These are phyloP conservation scores for Apis cerana DNA, from an alignment of 1,140 invertebrate species.

Conservation along the genomic window DNA sequence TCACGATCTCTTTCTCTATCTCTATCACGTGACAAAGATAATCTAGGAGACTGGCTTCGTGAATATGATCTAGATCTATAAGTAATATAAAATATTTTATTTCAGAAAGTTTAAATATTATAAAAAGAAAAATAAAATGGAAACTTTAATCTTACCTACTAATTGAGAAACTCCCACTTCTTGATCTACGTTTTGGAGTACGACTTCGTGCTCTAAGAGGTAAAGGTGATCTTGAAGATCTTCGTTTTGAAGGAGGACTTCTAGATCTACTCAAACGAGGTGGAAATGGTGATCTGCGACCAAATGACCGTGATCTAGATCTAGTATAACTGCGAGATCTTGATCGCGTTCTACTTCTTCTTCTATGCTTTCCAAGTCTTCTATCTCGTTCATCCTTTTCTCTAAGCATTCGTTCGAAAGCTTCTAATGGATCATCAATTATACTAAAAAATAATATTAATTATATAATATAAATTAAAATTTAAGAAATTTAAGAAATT, in stretches of 20 bases:
- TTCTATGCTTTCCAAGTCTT: conserved; percentile 84
- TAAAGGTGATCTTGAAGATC: conserved; percentile 74
- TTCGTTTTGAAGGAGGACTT: conserved; percentile 74
- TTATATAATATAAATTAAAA: not conserved
- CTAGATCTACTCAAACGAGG: conserved; percentile 76
- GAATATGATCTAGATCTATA: conserved; percentile 79
- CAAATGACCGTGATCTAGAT: conserved; percentile 79
- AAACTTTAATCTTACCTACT: conserved; percentile 79
- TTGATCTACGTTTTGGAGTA: conserved; percentile 77
- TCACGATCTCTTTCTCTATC: conserved; percentile 65
- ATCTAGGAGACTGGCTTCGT: conserved; percentile 77
- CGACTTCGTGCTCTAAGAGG: conserved; percentile 78
- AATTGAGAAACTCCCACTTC: conserved; percentile 80
- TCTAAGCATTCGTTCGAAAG: conserved; percentile 91
- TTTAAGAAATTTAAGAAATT: no score
- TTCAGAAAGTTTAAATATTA: not conserved
- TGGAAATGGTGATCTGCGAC: conserved; percentile 73
- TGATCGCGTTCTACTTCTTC: conserved; percentile 79
- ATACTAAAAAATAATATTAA: conserved; percentile 79
- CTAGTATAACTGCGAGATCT: conserved; percentile 82
- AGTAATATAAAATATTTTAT: conserved; percentile 17
- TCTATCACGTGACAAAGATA: conserved; percentile 73
- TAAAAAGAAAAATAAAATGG: not conserved
- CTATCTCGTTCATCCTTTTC: conserved; percentile 90
- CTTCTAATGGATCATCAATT: conserved; percentile 91